Percentiles rank a stretch among this genome's conserved stretches.
These are phyloP conservation scores for Megatriorchis doriae DNA, from an alignment of 2,113 vertebrate species.

Conservation along the genomic window DNA sequence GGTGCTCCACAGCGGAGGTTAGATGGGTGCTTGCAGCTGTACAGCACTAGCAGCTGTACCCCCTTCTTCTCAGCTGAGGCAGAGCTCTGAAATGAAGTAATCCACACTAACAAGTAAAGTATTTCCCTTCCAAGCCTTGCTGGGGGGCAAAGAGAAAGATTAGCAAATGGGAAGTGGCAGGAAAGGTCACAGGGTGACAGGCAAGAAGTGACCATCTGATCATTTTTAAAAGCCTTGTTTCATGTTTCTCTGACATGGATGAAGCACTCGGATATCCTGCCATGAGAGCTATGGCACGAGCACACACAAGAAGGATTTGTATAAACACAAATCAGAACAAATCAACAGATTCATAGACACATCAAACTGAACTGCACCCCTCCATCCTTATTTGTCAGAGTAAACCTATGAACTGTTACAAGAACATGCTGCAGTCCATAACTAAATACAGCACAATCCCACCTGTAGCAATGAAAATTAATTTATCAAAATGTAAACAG, in stretches of 20 bases:
- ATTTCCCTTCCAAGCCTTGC: not conserved
- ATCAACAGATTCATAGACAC: not conserved
- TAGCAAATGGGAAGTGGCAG: not conserved
- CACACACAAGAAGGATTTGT: not conserved
- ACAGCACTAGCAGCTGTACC: not conserved
- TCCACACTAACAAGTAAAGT: not conserved
- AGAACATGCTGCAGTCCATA: not conserved
- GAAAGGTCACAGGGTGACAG: not conserved
- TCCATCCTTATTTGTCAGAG: not conserved
- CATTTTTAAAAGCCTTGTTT: not conserved
- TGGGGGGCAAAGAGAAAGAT: not conserved
- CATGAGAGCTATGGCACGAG: not conserved
- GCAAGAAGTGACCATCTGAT: not conserved
- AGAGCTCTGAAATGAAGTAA: not conserved
- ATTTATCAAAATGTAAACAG: not conserved
- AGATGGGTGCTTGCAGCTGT: not conserved
- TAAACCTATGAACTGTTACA: not conserved
- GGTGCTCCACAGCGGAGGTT: accelerated
- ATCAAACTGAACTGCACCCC: not conserved
- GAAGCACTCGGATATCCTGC: not conserved
- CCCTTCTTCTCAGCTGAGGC: not conserved
- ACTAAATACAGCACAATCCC: not conserved
- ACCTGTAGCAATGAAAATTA: not conserved
- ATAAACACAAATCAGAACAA: not conserved
- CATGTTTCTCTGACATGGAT: not conserved